Evolutionary conservation across 2,797 vertebrate genomes (phyloP), one percentile per base, ranked within the genome.

Genomic region (Gymnoscopelus braueri): DNA sequence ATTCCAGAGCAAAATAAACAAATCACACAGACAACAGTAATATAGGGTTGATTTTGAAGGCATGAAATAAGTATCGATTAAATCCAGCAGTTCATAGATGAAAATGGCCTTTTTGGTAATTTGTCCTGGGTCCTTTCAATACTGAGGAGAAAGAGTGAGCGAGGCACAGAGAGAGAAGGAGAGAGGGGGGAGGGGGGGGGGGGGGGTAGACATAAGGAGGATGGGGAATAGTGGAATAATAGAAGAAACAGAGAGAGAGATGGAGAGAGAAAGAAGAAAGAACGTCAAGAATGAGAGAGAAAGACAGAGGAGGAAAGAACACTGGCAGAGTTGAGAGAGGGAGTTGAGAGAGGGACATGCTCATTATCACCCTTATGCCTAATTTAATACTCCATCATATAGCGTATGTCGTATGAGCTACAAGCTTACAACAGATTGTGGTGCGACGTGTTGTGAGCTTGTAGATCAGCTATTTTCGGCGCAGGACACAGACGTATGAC

Each of bases 341-440:
- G 93, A 95, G 78, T 77, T 84, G 81, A 89, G 87, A 94, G 92
- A 92, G 93, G 93, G 93, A 95, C 94, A 93, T 91, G 93, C 94
- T 98, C 96, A 98, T 99, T 98, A 98, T 98, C 97, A 99, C 98
- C 98, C 98, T 96, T 44, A 44, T 44, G 39, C 8, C 39, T 44
- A 35, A 35, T 35, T 35, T 35, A 35, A 35, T 35, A 35, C 5
- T 35, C 32, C 5, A 35, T 6, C 5, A 6, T 35, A 35, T 6
- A 35, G 5, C 32, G 32, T 44, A 8, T 9, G 39, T 44, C 8
- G 39, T 44, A 44, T 44, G 9, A 44, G 39, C 39, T 44, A 44
- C 39, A 44, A 44, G 39, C 39, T 44, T 8, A 44, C 39, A 44
- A 44, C 39, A 44, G 7, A 7, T 10, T 44, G 39, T 44, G 7